Evolutionary conservation across 35 echinoderm and acorn worm genomes (phyloP).

Genomic region (Amphiura filiformis): DNA sequence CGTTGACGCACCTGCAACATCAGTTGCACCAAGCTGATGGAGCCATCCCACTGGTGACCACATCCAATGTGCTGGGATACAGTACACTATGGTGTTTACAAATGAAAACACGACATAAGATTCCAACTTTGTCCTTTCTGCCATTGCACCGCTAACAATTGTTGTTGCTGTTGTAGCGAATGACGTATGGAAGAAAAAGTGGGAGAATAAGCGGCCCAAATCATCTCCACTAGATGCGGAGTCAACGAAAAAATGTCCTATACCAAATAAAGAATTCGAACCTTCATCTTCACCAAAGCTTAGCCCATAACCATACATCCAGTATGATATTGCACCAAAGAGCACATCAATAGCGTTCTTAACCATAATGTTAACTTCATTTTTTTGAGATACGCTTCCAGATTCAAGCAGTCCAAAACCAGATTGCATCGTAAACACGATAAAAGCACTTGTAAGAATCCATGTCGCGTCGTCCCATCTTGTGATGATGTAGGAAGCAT

Average conservation of each 20-base stretch:
- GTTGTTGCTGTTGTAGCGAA: conserved; percentile 74
- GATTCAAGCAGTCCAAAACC: conserved; percentile 84
- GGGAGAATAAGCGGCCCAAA: conserved; percentile 36
- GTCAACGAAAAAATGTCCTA: conserved; percentile 68
- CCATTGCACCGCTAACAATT: conserved; percentile 72
- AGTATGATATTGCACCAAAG: conserved; percentile 74
- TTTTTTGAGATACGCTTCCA: conserved; percentile 66
- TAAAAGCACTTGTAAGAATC: conserved; percentile 85
- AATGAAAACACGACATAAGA: conserved; percentile 63
- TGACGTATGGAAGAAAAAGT: conserved; percentile 62
- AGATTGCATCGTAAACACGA: conserved; percentile 91
- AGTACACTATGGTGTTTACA: conserved; percentile 58
- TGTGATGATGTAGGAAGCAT: background rate
- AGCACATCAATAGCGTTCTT: conserved; percentile 81
- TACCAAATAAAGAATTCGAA: conserved; percentile 28
- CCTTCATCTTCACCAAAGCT: conserved; percentile 36
- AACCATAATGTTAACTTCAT: conserved; percentile 90
- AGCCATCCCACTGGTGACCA: conserved; percentile 41
- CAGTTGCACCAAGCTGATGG: conserved; percentile 22
- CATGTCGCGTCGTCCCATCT: conserved; percentile 86
- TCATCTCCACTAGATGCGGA: background rate
- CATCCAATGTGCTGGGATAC: conserved; percentile 56
- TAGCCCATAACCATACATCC: conserved; percentile 78
- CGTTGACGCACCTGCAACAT: conserved; percentile 56
- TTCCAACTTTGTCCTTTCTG: conserved; percentile 64